Evolutionary conservation across 2,797 vertebrate genomes (phyloP).

Genomic region (Gobio occitaniae): DNA sequence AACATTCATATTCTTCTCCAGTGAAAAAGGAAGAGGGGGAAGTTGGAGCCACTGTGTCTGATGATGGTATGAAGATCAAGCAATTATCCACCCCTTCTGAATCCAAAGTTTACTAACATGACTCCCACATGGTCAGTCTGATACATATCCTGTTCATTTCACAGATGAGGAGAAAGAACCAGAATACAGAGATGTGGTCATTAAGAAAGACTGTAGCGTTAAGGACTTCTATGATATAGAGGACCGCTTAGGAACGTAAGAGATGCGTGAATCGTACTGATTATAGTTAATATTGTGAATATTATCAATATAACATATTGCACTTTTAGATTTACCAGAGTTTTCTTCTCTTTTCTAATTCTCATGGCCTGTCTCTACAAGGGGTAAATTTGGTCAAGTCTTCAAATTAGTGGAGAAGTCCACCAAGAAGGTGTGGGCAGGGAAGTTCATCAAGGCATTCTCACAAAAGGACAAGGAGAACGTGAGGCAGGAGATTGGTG

Average conservation of each 20-base stretch:
- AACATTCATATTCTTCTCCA: slow-evolving; percentile 58
- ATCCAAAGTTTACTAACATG: slow-evolving; percentile 3
- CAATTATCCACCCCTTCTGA: not conserved
- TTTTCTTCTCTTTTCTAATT: not conserved
- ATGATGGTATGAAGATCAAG: slow-evolving; percentile 83
- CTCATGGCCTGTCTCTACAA: slow-evolving; percentile 63
- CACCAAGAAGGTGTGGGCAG: slow-evolving; percentile 93
- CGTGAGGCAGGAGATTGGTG: slow-evolving; percentile 91
- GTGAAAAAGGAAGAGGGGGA: slow-evolving; percentile 83
- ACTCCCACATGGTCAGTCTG: not conserved
- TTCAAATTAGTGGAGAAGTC: slow-evolving; percentile 96
- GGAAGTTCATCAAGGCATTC: slow-evolving; percentile 98
- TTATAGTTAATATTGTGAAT: no score
- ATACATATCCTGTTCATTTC: slow-evolving; percentile 26
- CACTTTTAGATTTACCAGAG: not conserved
- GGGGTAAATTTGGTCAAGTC: slow-evolving; percentile 98
- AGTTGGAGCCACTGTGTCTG: slow-evolving; percentile 73
- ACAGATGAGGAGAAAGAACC: slow-evolving; percentile 87
- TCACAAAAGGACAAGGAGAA: slow-evolving; percentile 95
- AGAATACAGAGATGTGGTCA: slow-evolving; percentile 86
- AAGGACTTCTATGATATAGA: slow-evolving; percentile 94
- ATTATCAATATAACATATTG: not conserved
- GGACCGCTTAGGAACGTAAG: slow-evolving; percentile 97
- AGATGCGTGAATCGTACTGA: slow-evolving; percentile 46
- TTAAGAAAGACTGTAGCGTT: slow-evolving; percentile 89